Percentiles rank a stretch among this genome's conserved stretches.
phyloP scores from a whole-genome alignment of 2,113 vertebrate genomes.

The Salvelinus namaycush region DNA sequence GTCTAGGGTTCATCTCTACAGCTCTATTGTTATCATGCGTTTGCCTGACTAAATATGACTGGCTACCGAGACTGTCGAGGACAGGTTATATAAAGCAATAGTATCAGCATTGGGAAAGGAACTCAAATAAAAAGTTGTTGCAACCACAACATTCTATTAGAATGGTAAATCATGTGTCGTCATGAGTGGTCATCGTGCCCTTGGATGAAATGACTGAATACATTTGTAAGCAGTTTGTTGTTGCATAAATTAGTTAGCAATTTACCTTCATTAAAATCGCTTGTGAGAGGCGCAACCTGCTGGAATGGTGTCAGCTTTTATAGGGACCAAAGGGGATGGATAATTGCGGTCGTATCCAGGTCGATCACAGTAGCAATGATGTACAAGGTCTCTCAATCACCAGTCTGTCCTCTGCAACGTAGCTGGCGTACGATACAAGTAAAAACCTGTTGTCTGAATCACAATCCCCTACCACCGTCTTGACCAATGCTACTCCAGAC shows the following conservation, averaged over 20 bases:
- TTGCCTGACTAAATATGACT: background rate
- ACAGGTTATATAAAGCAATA: background rate
- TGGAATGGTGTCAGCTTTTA: background rate
- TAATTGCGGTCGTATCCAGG: no score
- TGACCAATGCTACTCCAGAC: no score
- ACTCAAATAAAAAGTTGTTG: background rate
- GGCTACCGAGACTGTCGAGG: background rate
- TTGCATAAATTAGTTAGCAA: background rate
- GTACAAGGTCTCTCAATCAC: background rate
- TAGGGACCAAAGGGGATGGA: background rate
- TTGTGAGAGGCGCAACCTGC: background rate
- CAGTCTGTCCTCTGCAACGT: no score
- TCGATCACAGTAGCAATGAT: background rate
- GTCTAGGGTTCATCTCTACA: background rate
- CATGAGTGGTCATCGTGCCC: background rate
- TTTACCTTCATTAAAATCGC: background rate
- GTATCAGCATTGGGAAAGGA: background rate
- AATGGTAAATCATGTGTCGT: background rate
- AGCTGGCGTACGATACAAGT: no score
- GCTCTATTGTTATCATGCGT: conserved; percentile 1
- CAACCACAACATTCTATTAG: background rate
- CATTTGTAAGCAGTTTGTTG: background rate
- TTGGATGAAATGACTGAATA: background rate
- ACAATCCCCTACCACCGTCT: no score
- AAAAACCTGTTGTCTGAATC: no score